A percentile compares a stretch with the other conserved stretches of the same genome.
These are phyloP conservation scores for Entomobrya multifasciata DNA, from an alignment of 2,888 invertebrate species.

Conservation along the genomic window DNA sequence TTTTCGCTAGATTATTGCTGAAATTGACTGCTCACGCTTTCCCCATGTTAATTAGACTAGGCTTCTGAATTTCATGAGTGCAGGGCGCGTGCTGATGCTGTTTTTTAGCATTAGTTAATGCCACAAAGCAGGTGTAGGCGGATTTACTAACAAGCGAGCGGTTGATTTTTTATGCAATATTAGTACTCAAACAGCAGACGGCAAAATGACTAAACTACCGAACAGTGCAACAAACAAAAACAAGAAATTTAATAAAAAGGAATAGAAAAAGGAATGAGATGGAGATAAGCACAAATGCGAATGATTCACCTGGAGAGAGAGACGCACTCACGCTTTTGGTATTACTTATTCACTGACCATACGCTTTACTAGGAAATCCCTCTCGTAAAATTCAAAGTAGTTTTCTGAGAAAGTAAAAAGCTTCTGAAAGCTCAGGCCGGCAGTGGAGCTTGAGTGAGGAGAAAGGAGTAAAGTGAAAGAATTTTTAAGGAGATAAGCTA, in stretches of 20 bases:
- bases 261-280: background rate
- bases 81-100: background rate
- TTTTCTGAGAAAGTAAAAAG: constrained; percentile 12
- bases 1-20: background rate
- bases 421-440: background rate
- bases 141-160: too few relatives aligned
- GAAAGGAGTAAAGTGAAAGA: constrained; percentile 38
- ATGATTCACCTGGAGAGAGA: background rate
- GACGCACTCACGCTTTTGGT: constrained; percentile 2
- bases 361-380: background rate
- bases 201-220: too few relatives aligned
- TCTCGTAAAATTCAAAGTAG: constrained; percentile 39
- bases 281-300: background rate
- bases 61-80: background rate
- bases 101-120: too few relatives aligned
- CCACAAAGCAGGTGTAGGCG: constrained; percentile 17
- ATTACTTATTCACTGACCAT: constrained; percentile 53
- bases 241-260: constrained; percentile 42
- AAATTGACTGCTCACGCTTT: background rate
- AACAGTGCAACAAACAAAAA: background rate
- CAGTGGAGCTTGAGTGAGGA: too few relatives aligned
- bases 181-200: background rate
- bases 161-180: background rate
- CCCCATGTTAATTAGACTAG: constrained; percentile 34
- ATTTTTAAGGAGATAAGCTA: constrained; percentile 30